Conservation (phyloP, 2,113 vertebrate genomes). For the Talpa occidentalis region DNA sequence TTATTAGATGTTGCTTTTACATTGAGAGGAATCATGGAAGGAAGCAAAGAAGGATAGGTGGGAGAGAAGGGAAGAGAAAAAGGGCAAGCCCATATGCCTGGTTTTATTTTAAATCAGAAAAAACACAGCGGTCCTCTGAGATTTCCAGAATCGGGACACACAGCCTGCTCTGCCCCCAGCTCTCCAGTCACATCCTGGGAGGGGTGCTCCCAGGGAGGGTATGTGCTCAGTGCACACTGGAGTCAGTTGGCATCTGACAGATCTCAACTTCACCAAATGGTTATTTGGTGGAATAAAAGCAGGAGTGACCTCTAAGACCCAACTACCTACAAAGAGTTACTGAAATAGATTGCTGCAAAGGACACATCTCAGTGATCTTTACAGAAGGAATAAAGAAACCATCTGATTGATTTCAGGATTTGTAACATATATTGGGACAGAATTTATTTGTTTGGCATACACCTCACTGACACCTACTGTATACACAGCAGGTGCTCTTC, state of each 20-base stretch:
- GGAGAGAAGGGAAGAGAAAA: background rate
- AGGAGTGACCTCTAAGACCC: background rate
- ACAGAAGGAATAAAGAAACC: background rate
- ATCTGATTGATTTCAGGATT: background rate
- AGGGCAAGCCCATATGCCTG: slow-evolving; percentile 53
- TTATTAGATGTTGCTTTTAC: slow-evolving; percentile 59
- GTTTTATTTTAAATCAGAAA: slow-evolving; percentile 17
- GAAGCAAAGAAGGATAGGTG: background rate
- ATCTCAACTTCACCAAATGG: background rate
- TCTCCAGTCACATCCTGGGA: fast-evolving
- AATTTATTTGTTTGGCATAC: background rate
- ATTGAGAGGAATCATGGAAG: background rate
- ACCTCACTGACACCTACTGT: background rate
- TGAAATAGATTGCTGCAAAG: background rate
- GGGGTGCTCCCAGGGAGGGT: background rate
- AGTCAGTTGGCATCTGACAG: background rate
- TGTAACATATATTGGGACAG: background rate
- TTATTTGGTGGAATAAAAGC: background rate
- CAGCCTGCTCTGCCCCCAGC: background rate
- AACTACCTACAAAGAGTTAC: background rate
- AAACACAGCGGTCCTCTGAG: background rate
- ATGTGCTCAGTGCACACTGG: background rate
- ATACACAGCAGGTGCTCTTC: background rate
- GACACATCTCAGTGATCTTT: background rate
- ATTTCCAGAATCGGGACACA: background rate